Conservation (phyloP, 2,113 vertebrate genomes). For the Odocoileus virginianus region DNA sequence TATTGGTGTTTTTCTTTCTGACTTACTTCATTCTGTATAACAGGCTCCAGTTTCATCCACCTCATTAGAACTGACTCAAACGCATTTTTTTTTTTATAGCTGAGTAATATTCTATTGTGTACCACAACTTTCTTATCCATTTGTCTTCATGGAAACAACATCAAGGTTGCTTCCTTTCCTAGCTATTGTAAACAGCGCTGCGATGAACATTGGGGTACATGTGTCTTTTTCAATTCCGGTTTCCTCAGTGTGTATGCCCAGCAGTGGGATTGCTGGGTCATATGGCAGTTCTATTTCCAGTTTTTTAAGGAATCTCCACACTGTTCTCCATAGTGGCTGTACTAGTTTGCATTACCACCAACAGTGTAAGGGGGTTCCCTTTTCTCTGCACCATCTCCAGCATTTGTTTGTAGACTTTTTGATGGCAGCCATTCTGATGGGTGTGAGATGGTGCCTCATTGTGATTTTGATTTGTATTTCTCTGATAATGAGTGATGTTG, state of each 20-base stretch:
- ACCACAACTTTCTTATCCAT: background rate
- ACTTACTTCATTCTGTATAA: background rate
- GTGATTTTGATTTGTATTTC: background rate
- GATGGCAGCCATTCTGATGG: background rate
- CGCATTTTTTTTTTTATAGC: background rate
- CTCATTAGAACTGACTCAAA: background rate
- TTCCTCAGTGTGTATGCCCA: background rate
- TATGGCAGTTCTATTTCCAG: background rate
- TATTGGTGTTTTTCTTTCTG: background rate
- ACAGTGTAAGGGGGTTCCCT: background rate
- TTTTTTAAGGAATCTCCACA: background rate
- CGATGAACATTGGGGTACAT: background rate
- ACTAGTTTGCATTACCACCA: background rate
- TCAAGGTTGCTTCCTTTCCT: background rate
- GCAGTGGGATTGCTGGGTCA: background rate
- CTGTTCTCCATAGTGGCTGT: background rate
- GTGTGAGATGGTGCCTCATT: background rate
- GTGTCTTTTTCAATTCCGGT: background rate
- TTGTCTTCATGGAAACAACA: background rate
- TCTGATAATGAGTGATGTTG: background rate
- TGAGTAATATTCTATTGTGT: background rate
- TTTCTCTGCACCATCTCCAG: background rate
- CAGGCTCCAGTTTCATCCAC: background rate
- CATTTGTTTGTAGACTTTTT: background rate
- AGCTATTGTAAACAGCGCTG: background rate